A percentile compares a stretch with the other conserved stretches of the same genome.
These are phyloP conservation scores for Lycaena phlaeas DNA, from an alignment of 2,888 invertebrate genomes.

Conservation along the genomic window DNA sequence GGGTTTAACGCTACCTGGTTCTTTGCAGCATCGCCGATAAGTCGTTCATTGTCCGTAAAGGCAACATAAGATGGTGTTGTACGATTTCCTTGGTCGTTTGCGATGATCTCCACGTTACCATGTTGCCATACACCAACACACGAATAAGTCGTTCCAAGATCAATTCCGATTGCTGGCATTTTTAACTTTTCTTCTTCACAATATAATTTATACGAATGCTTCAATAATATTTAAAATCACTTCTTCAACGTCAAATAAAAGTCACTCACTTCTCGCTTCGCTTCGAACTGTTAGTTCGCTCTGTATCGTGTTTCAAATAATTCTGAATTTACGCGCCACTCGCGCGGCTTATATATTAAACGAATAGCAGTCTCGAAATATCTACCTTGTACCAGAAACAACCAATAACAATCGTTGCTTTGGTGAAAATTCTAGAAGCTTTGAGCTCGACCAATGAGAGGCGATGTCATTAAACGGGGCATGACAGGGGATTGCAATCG, in stretches of 20 bases:
- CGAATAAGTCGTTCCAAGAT: constrained; percentile 72
- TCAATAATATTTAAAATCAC: too few species aligned
- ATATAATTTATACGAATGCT: not conserved
- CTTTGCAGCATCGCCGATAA: constrained; percentile 80
- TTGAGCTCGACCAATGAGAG: constrained; percentile 29
- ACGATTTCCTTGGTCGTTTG: constrained; percentile 78
- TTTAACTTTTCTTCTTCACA: constrained; percentile 20
- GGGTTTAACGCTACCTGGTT: constrained; percentile 83
- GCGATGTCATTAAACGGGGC: constrained; percentile 12
- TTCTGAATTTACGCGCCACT: constrained; percentile 40
- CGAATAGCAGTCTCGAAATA: constrained; percentile 37
- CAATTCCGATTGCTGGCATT: constrained; percentile 71
- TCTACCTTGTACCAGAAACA: constrained; percentile 28
- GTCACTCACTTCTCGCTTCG: constrained; percentile 29
- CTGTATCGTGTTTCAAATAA: constrained; percentile 46
- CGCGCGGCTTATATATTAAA: constrained; percentile 35
- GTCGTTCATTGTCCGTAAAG: constrained; percentile 78
- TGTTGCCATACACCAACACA: constrained; percentile 72
- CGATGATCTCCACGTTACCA: constrained; percentile 83
- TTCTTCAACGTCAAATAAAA: constrained; percentile 17
- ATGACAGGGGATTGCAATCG: constrained; percentile 16
- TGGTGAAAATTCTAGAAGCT: constrained; percentile 34
- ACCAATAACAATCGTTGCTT: constrained; percentile 31
- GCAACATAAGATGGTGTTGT: constrained; percentile 84
- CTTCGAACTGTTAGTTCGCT: constrained; percentile 36